Evolutionary conservation across 2,797 vertebrate species (phyloP).

Genomic region (Octomys mimax): DNA sequence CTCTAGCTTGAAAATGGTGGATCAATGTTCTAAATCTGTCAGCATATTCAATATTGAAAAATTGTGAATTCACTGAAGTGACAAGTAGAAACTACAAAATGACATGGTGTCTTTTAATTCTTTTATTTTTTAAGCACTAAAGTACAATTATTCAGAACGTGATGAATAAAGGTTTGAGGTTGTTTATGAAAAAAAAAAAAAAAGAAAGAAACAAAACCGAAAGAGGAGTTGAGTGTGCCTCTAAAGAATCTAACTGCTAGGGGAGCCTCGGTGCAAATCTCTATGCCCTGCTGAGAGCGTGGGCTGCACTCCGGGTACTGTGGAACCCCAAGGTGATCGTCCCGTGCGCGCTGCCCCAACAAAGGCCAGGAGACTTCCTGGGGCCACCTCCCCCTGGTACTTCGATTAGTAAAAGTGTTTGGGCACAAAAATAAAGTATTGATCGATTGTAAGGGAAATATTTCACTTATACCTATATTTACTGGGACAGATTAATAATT

Average conservation of each 20-base stretch:
- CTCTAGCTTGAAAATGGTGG: not conserved
- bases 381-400: not conserved
- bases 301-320: accelerated
- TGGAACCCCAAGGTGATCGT: not conserved
- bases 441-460: not conserved
- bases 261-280: not conserved
- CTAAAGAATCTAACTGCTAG: not conserved
- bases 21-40: not conserved
- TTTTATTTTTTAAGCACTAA: not conserved
- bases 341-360: accelerated
- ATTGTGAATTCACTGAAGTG: not conserved
- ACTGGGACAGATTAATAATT: not conserved
- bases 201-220: too few species aligned
- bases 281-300: not conserved
- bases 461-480: not conserved
- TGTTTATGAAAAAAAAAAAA: too few species aligned
- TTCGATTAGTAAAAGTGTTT: not conserved
- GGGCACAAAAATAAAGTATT: not conserved
- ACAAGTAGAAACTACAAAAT: constrained; percentile 42
- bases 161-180: not conserved
- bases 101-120: not conserved
- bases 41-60: not conserved
- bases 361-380: not conserved
- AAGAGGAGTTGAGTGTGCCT: not conserved
- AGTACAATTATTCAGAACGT: constrained; percentile 16